Evolutionary conservation across 53 echinoderm and acorn worm species (phyloP).

Genomic region (Crossaster papposus): DNA sequence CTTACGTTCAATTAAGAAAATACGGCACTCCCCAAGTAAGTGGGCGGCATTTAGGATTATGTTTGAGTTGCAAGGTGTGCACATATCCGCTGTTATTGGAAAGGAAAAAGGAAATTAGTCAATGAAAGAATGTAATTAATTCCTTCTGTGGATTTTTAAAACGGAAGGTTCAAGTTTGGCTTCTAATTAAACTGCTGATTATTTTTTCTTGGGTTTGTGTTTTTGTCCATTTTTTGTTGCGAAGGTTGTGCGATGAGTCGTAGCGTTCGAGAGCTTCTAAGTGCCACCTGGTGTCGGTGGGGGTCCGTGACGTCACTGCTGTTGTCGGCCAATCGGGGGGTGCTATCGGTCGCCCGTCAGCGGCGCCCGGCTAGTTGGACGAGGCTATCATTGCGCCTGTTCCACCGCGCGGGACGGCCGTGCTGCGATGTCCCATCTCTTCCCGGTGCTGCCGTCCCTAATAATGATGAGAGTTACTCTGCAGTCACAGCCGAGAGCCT

Average conservation of each 20-base stretch:
- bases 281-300: conserved; percentile 46
- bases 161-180: not conserved
- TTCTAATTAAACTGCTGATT: conserved; percentile 1
- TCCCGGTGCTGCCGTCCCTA: not conserved
- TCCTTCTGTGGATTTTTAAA: conserved; percentile 9
- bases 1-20: not conserved
- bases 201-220: too few species aligned
- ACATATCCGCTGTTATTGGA: conserved; percentile 5
- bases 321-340: conserved; percentile 32
- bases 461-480: not conserved
- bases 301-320: conserved; percentile 21
- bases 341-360: conserved; percentile 5
- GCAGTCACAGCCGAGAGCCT: not conserved
- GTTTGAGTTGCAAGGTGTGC: not conserved
- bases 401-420: conserved; percentile 29
- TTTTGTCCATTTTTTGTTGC: not conserved
- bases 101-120: conserved; percentile 23
- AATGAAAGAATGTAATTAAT: not conserved
- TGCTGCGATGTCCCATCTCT: conserved; percentile 3
- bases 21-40: not conserved
- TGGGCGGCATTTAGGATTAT: not conserved
- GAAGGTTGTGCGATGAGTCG: conserved; percentile 41
- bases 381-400: conserved; percentile 28
- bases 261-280: conserved; percentile 34
- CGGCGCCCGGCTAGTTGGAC: conserved; percentile 9